These are phyloP conservation scores for Druon quercuslanigerum DNA, from an alignment of 1,140 invertebrate genomes.

Conservation along the genomic window DNA sequence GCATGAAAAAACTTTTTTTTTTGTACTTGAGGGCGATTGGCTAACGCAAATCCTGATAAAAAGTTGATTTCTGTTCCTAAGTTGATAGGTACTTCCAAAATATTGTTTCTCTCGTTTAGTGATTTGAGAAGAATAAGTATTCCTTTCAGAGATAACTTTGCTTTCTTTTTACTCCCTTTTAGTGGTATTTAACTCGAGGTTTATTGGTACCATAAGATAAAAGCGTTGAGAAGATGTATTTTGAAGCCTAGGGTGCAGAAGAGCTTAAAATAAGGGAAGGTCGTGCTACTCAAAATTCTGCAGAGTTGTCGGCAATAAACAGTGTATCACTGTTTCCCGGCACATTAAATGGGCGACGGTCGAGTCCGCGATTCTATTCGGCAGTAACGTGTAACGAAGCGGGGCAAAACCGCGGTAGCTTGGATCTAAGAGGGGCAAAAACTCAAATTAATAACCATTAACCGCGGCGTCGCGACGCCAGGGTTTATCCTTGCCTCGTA, in stretches of 20 bases:
- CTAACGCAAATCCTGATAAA: no score
- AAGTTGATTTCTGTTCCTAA: no score
- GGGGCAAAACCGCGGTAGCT: constrained; percentile 6
- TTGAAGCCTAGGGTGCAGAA: not conserved
- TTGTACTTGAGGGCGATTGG: no score
- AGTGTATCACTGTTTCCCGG: constrained; percentile 68
- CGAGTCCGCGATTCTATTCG: constrained; percentile 39
- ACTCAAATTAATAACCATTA: constrained; percentile 61
- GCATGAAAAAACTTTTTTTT: no score
- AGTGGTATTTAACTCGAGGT: constrained; percentile 36
- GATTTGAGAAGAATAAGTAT: no score
- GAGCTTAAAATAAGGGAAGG: constrained; percentile 23
- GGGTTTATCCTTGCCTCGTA: constrained; percentile 35
- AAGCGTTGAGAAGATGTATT: constrained; percentile 36
- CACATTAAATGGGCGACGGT: constrained; percentile 60
- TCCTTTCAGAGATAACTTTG: no score
- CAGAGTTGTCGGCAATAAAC: constrained; percentile 65
- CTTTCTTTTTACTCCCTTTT: not conserved
- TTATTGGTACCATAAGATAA: constrained; percentile 51
- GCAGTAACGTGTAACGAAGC: constrained; percentile 37
- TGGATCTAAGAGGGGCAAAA: constrained; percentile 44
- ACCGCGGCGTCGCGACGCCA: constrained; percentile 36
- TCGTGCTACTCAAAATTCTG: constrained; percentile 64
- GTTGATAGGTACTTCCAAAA: no score
- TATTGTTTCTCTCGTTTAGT: no score